These are phyloP conservation scores for Drosophila tripunctata DNA, from an alignment of 2,888 invertebrate species.

Conservation along the genomic window DNA sequence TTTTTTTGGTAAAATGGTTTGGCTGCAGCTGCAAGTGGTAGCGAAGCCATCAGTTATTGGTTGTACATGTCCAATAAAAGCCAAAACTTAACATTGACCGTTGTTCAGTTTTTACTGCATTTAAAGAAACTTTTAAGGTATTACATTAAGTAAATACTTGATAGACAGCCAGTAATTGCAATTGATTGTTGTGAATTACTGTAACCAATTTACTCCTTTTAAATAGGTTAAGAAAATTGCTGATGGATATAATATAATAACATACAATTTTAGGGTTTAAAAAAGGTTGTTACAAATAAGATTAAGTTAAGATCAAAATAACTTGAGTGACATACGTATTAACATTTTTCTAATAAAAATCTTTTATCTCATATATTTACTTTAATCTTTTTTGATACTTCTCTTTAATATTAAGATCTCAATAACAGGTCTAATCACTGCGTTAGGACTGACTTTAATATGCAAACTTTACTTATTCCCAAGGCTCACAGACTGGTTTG, in stretches of 20 bases:
- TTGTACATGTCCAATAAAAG: slow-evolving; percentile 56
- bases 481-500: neutral
- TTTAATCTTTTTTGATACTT: no score
- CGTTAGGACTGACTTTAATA: neutral
- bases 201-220: neutral
- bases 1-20: slow-evolving; percentile 32
- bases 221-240: neutral
- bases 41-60: slow-evolving; percentile 65
- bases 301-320: no score
- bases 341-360: no score
- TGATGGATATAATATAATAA: neutral
- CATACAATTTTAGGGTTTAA: no score
- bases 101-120: slow-evolving; percentile 19
- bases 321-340: no score
- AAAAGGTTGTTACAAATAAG: no score
- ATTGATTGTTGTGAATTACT: slow-evolving; percentile 18
- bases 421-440: no score
- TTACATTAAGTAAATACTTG: slow-evolving; percentile 26
- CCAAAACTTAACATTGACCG: slow-evolving; percentile 43
- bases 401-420: no score
- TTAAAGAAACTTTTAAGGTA: neutral
- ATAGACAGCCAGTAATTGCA: slow-evolving; percentile 13
- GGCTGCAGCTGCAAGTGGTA: slow-evolving; percentile 64
- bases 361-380: no score
- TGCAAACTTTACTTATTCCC: slow-evolving; percentile 20